These are phyloP conservation scores for Drosophila rufa DNA, from an alignment of 1,140 invertebrate genomes.

Conservation along the genomic window DNA sequence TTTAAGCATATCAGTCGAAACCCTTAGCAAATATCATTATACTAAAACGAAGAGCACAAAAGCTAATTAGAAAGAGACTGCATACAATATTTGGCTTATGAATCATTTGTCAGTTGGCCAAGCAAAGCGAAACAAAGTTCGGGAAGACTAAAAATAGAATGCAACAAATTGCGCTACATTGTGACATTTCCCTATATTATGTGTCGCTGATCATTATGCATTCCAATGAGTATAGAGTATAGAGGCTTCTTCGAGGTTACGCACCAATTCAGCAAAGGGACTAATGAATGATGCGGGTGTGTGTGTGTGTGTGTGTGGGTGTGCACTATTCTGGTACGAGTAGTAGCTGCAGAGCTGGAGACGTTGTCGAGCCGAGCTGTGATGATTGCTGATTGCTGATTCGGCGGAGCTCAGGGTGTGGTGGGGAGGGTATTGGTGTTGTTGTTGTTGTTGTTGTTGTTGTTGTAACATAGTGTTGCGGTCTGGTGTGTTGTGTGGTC, in stretches of 20 bases:
- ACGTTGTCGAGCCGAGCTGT: conserved; percentile 42
- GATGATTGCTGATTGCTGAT: conserved; percentile 31
- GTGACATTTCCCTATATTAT: background rate
- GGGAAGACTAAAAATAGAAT: conserved; percentile 2
- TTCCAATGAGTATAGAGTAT: background rate
- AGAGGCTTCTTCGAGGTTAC: background rate
- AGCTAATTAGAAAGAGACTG: conserved; percentile 6
- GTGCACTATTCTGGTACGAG: conserved; percentile 20
- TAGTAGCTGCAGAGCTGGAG: conserved; percentile 40
- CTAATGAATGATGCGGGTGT: conserved; percentile 21
- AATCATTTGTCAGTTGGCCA: conserved; percentile 17
- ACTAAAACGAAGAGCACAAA: no score
- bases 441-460: conserved; percentile 11
- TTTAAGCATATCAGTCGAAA: no score
- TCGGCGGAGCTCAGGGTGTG: conserved; percentile 39
- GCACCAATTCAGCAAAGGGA: conserved; percentile 1
- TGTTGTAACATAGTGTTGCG: conserved; percentile 29
- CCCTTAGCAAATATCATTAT: background rate
- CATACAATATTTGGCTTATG: conserved; percentile 11
- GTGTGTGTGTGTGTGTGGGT: conserved; percentile 13
- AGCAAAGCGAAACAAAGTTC: conserved; percentile 7
- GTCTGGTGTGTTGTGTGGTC: conserved; percentile 47
- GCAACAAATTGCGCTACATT: background rate
- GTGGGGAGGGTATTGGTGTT: conserved; percentile 21
- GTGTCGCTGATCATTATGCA: background rate